These are phyloP conservation scores for Entosphenus tridentatus DNA, from an alignment of 2,113 vertebrate genomes.

Conservation along the genomic window DNA sequence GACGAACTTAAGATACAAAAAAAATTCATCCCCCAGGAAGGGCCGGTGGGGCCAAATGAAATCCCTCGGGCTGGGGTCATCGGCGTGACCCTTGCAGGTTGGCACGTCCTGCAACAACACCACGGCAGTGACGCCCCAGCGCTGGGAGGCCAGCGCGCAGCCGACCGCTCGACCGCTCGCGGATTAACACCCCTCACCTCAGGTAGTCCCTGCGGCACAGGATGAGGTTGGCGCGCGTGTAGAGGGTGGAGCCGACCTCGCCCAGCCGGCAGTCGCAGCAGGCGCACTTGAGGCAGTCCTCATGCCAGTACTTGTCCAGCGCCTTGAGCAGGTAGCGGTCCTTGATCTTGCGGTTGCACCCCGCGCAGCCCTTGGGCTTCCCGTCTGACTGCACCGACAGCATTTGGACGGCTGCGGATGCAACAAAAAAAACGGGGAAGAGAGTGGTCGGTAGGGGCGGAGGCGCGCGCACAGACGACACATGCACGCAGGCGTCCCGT, in stretches of 20 bases:
- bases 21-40: no score
- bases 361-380: conserved; percentile 97
- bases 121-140: no score
- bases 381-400: conserved; percentile 96
- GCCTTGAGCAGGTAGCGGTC: conserved; percentile 99
- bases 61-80: no score
- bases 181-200: conserved; percentile 29
- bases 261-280: conserved; percentile 97
- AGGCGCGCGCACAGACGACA: no score
- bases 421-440: conserved; percentile 8
- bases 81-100: no score
- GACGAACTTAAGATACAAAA: no score
- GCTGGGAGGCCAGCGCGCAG: no score
- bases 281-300: conserved; percentile 96
- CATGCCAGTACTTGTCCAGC: conserved; percentile 98
- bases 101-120: no score
- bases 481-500: no score
- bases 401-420: conserved; percentile 73
- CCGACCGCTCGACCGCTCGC: no score
- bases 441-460: no score
- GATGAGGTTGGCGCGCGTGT: conserved; percentile 99
- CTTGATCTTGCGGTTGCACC: conserved; percentile 99
- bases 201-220: conserved; percentile 96
- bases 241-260: conserved; percentile 97
- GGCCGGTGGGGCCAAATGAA: no score